Evolutionary conservation across 1,140 invertebrate species (phyloP).

Genomic region (Drosophila kohkoa): DNA sequence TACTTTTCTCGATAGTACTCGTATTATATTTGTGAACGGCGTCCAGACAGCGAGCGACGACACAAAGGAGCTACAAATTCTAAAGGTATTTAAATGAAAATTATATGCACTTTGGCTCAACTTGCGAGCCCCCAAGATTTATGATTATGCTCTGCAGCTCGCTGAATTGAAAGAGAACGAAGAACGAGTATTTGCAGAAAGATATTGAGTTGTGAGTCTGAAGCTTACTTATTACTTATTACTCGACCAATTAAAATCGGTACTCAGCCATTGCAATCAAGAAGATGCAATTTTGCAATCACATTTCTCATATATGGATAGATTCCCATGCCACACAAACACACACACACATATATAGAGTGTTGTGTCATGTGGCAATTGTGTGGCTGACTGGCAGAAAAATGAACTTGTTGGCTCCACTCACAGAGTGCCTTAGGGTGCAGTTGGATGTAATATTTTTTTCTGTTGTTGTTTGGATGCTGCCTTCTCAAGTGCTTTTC

Average conservation of each 20-base stretch:
- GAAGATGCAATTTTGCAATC: slow-evolving; percentile 62
- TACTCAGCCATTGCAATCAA: slow-evolving; percentile 53
- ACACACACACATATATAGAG: not conserved
- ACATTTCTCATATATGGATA: slow-evolving; percentile 45
- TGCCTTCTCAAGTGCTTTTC: slow-evolving; percentile 58
- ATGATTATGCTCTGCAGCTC: slow-evolving; percentile 57
- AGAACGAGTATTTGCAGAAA: slow-evolving; percentile 10
- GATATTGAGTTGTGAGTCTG: slow-evolving; percentile 18
- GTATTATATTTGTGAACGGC: not conserved
- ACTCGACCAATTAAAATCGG: slow-evolving; percentile 63
- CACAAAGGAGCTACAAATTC: slow-evolving; percentile 47
- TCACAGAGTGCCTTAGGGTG: slow-evolving; percentile 54
- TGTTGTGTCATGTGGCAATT: slow-evolving; percentile 48
- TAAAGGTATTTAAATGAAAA: slow-evolving; percentile 68
- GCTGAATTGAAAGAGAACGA: slow-evolving; percentile 46
- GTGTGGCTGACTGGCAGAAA: slow-evolving; percentile 69
- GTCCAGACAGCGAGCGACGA: not conserved
- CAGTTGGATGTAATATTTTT: slow-evolving; percentile 51
- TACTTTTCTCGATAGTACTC: slow-evolving; percentile 19
- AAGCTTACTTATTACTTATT: slow-evolving; percentile 25
- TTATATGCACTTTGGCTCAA: slow-evolving; percentile 54
- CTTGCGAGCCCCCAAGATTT: slow-evolving; percentile 50
- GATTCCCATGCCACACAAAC: slow-evolving; percentile 23
- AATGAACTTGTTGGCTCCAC: slow-evolving; percentile 55
- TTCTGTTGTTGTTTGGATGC: slow-evolving; percentile 7